Conservation (phyloP, 2,888 invertebrate genomes). For the Heliconius hortense region DNA sequence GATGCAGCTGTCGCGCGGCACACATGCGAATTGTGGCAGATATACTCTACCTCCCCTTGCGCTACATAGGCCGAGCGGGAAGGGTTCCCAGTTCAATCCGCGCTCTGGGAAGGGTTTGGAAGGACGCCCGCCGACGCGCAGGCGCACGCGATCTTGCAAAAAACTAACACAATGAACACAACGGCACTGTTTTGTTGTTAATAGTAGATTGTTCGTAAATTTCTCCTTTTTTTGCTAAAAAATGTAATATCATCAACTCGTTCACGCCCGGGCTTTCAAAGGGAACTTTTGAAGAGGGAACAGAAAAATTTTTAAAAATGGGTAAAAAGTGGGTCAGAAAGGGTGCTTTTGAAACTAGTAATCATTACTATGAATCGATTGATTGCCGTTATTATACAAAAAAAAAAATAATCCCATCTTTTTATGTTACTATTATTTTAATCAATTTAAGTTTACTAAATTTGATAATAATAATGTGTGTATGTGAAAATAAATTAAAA, state of each 20-base stretch:
- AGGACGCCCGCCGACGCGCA: slow-evolving; percentile 79
- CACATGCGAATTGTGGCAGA: slow-evolving; percentile 80
- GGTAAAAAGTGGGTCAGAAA: slow-evolving; percentile 82
- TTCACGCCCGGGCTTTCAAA: slow-evolving; percentile 81
- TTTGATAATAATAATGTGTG: not conserved
- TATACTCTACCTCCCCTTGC: slow-evolving; percentile 51
- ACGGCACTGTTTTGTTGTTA: slow-evolving; percentile 79
- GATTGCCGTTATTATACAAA: slow-evolving; percentile 78
- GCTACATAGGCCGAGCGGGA: slow-evolving; percentile 63
- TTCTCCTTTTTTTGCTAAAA: slow-evolving; percentile 70
- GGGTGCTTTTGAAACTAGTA: slow-evolving; percentile 81
- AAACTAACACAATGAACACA: slow-evolving; percentile 75
- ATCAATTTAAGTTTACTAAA: slow-evolving; percentile 18
- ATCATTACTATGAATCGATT: slow-evolving; percentile 78
- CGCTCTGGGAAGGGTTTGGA: slow-evolving; percentile 77
- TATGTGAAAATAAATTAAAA: not conserved
- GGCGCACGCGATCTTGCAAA: slow-evolving; percentile 80
- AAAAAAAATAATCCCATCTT: slow-evolving; percentile 29
- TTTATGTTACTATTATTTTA: slow-evolving; percentile 33
- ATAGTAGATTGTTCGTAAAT: slow-evolving; percentile 81
- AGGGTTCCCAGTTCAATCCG: slow-evolving; percentile 76
- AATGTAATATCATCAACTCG: slow-evolving; percentile 83
- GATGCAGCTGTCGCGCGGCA: slow-evolving; percentile 78
- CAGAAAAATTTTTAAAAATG: slow-evolving; percentile 76
- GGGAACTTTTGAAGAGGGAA: slow-evolving; percentile 76